phyloP scores from a whole-genome alignment of 2,113 vertebrate genomes.

The Crotophaga sulcirostris region DNA sequence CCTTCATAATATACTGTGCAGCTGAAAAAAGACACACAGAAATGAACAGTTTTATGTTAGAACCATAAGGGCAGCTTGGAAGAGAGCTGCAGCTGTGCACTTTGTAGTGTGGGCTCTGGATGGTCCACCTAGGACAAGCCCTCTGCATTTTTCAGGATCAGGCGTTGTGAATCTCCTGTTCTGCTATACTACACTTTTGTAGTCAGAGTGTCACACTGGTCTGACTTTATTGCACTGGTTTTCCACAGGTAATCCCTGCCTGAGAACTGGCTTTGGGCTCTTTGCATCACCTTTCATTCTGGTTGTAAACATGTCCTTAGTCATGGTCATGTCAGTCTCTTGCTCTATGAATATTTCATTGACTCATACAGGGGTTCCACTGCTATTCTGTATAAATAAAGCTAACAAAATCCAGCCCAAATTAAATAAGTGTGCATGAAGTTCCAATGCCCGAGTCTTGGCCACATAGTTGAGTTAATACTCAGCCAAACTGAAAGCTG shows the following conservation, averaged over 20 bases:
- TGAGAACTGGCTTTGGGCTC: background rate
- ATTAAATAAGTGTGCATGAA: background rate
- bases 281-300: background rate
- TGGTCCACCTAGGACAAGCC: background rate
- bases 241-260: background rate
- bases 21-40: background rate
- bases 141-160: background rate
- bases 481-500: background rate
- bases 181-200: background rate
- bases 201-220: background rate
- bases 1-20: background rate
- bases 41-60: background rate
- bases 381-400: background rate
- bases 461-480: background rate
- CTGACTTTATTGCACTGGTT: background rate
- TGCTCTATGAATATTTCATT: background rate
- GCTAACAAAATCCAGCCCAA: background rate
- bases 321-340: background rate
- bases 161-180: background rate
- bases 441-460: background rate
- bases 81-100: background rate
- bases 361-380: background rate
- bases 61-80: background rate
- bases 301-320: background rate
- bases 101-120: accelerated